Base-by-base conservation (phyloP, 2,888 invertebrate species). In the Anaspis maculata region DNA sequence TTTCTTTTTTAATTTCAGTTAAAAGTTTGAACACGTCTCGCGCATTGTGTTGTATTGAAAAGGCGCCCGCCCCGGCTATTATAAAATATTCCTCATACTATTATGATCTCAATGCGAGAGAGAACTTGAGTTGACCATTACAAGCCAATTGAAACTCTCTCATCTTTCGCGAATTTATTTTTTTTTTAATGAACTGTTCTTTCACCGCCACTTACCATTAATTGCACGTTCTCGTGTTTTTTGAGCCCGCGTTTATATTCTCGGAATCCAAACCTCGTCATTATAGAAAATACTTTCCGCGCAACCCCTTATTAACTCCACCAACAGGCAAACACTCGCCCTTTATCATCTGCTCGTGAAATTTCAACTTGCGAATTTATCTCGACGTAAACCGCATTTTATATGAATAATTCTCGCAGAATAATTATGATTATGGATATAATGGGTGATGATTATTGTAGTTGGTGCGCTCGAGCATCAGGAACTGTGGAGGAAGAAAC, bases 141-240 rank as follows among this genome's bases (percentile, higher is more conserved):
- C 48, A 45, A 37, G 39, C 46, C 45, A 51, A 52, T 46, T 42
- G 38, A 45, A 49, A 52, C 51, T 53, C 46, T n/a, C n/a, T 38
- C 45, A 53, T 52, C 50, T 53, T 37, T n/a, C n/a, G 38, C 40
- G 48, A 47, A 46, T 51, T 51, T n/a, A n/a, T n/a, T n/a, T n/a
- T n/a, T n/a, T n/a, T n/a, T 57, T 56, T 57, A 55, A 56, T 51
- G 51, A 55, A 56, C 49, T 52, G 51, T 56, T 52, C 49, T 51
- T 52, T 49, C 44, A 51, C 46, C 48, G 46, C 51, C 54, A 56
- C 55, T 57, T 55, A 51, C 51, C 47, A 51, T 54, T 56, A 57
- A 57, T 57, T 57, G 52, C 53, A 48, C 44, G 38, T 45, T 45
- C n/a, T n/a, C 43, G 51, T 50, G 49, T 42, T 48, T 44, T 43